phyloP scores from a whole-genome alignment of 2,888 invertebrate genomes.

The Apocheima hispidaria region DNA sequence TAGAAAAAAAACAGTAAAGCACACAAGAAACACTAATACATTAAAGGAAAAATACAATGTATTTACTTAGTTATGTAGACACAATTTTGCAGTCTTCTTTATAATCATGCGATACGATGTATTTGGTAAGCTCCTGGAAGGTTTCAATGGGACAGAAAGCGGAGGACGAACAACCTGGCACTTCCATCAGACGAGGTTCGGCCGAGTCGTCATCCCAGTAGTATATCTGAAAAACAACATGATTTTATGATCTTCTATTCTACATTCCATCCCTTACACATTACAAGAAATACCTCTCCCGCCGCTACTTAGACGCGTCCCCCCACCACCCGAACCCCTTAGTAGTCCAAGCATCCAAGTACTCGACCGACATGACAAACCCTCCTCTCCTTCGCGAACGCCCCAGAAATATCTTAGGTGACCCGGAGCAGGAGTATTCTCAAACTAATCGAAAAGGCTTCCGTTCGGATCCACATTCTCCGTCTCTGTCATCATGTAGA shows the following conservation, averaged over 20 bases:
- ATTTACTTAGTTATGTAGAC: constrained; percentile 54
- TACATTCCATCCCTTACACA: background rate
- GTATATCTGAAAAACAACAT: constrained; percentile 70
- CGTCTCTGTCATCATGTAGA: too few species aligned
- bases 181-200: constrained; percentile 77
- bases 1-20: background rate
- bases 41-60: too few species aligned
- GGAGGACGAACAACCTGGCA: constrained; percentile 78
- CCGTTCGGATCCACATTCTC: too few species aligned
- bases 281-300: too few species aligned
- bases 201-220: constrained; percentile 85
- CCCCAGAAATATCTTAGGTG: too few species aligned
- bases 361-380: too few species aligned
- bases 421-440: too few species aligned
- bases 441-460: too few species aligned
- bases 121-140: constrained; percentile 78
- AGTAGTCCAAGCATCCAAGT: too few species aligned
- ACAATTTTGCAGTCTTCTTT: constrained; percentile 75
- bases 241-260: background rate
- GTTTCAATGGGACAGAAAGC: constrained; percentile 82
- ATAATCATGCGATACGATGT: constrained; percentile 75
- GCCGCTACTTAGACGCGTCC: too few species aligned
- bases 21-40: constrained; percentile 15
- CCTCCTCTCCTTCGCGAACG: too few species aligned
- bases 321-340: too few species aligned